Evolutionary conservation across 2,113 vertebrate genomes (phyloP), one percentile per base, ranked within the genome.

Genomic region (Sapayoa aenigma): DNA sequence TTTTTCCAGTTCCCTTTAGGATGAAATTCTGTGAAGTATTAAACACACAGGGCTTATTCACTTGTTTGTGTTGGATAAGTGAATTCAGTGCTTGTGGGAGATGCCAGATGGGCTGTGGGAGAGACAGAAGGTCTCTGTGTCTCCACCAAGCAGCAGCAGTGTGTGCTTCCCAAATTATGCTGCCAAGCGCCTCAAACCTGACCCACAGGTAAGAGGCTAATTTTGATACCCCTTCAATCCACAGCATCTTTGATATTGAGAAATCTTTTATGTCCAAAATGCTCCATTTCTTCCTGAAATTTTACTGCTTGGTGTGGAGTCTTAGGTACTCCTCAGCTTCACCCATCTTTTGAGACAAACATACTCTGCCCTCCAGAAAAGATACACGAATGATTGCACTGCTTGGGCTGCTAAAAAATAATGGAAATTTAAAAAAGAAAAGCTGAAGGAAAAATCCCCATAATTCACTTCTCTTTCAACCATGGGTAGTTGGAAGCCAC

Each of bases 21-120:
- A 89, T 84, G 58, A 72, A 86, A 72, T 93, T 86, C 65, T 72
- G 47, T 84, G 77, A 42, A 75, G 84, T 84, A 58, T 59, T 41
- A 87, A 83, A 25, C 79, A 96, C 92, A 96, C 85, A 95, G 93
- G 79, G 87, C 79, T 96, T 75, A 95, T 95, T 96, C 94, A 95
- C 68, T 92, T 35, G 39, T 84, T 92, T 93, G 85, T 96, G 82
- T 39, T 74, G 68, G 79, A 11, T 1, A 6, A 96, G 88, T 96
- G 94, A 97, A 96, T 96, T 72, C 42, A 0, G 79, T 58, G 94
- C 72, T 95, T 96, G 96, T 96, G 90, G 85, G 89, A 67, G 83
- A 74, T 84, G 95, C 95, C 95, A 97, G 95, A 95, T 95, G 94
- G 92, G 96, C 90, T 94, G 90, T 18, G 46, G 2, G 8, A 39